Conservation (phyloP, 1,140 invertebrate species). For the Drosophila ananassae region DNA sequence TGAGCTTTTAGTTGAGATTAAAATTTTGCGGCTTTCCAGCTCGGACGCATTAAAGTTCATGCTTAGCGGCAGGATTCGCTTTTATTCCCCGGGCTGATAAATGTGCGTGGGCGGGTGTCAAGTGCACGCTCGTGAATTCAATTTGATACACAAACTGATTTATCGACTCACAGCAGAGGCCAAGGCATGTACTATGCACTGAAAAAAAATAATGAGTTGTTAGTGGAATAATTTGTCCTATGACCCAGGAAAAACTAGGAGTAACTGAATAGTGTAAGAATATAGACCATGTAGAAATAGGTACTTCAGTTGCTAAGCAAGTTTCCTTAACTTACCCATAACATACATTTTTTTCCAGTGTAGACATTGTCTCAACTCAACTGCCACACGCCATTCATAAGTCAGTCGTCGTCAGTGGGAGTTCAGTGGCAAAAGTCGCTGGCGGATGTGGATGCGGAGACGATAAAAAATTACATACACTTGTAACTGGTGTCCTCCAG, state of each 20-base stretch:
- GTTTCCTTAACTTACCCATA: background rate
- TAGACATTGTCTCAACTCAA: slow-evolving; percentile 22
- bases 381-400: slow-evolving; percentile 74
- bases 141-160: slow-evolving; percentile 82
- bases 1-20: slow-evolving; percentile 75
- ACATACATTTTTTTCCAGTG: background rate
- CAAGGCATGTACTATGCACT: slow-evolving; percentile 14
- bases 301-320: too few species aligned
- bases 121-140: slow-evolving; percentile 80
- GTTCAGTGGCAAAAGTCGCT: slow-evolving; percentile 31
- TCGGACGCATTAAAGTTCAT: slow-evolving; percentile 46
- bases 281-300: too few species aligned
- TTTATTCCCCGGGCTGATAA: slow-evolving; percentile 55
- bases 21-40: slow-evolving; percentile 69
- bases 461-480: slow-evolving; percentile 83
- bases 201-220: background rate
- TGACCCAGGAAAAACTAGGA: too few species aligned
- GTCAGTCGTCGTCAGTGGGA: slow-evolving; percentile 58
- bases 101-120: slow-evolving; percentile 77
- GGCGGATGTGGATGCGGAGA: slow-evolving; percentile 41
- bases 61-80: background rate
- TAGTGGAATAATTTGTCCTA: too few species aligned
- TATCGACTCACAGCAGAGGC: slow-evolving; percentile 58
- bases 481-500: slow-evolving; percentile 65
- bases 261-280: too few species aligned